Evolutionary conservation across 2,113 vertebrate species (phyloP), one percentile per base, ranked within the genome.

Genomic region (Dolichallabes microphthalmus): DNA sequence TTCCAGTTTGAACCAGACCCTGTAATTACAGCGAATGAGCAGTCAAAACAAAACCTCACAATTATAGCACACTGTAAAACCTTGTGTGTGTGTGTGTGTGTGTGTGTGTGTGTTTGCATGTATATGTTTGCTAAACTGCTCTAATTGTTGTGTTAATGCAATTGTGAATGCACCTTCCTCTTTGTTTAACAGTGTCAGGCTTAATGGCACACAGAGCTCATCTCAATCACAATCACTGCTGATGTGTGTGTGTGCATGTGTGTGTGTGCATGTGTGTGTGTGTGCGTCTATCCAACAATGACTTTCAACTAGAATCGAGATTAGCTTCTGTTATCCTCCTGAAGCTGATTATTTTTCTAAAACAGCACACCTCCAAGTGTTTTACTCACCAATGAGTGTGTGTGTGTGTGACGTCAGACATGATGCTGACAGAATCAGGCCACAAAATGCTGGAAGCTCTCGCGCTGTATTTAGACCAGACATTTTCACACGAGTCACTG

Each of bases 11-110:
- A 63, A 63, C 63, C 32, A 63, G 58, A 80, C 78, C 78, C 78
- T 80, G 58, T 63, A 80, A 80, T 80, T 80, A 80, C 20, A 80
- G 58, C 27, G 57, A 80, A 80, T n/a, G 35, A 80, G 78, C 78
- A 80, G 78, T 80, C 78, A 80, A 80, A 80, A 80, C 78, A 63
- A 80, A 80, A 80, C 78, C 78, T 63, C 32, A 80, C 57, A 80
- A 80, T 80, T 45, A 80, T 80, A 61, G 78, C 78, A 80, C 35
- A 63, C 58, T 63, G 58, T 80, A 63, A 63, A 80, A 78, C 75
- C 1, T 20, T 78, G 75, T 58, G 53, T 20, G 17, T 78, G 75
- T 77, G 39, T 25, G 39, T 52, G 20, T 74, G 71, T 52, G 64
- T 32, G 27, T 74, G 73, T 52, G 73, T 76, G 75, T 35, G 53